A percentile compares a stretch with the other conserved stretches of the same genome.
Evolutionary conservation across 2,113 vertebrate species (phyloP).

Genomic region (human (Homo sapiens)): DNA sequence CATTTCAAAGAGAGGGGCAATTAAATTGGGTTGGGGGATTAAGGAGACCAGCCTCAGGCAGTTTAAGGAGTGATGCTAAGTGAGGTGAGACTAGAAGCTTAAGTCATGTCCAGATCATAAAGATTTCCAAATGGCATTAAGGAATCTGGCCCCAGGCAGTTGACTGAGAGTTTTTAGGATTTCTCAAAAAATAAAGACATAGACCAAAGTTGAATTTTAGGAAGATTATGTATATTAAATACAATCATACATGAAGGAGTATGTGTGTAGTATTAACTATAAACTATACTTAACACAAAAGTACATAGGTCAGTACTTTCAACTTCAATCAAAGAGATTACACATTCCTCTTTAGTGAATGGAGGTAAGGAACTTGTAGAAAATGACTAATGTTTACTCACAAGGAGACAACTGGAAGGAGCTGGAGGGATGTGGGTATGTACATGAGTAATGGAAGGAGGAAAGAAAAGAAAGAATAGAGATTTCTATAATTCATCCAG

Average conservation of each 20-base stretch:
- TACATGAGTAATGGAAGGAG: conserved; percentile 46
- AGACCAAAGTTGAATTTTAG: background rate
- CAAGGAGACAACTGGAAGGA: conserved; percentile 10
- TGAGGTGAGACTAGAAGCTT: background rate
- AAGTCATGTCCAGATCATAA: background rate
- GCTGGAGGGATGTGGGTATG: background rate
- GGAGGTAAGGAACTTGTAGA: background rate
- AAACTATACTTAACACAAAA: conserved; percentile 18
- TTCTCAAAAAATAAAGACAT: background rate
- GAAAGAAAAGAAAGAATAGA: background rate
- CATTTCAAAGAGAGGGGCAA: background rate
- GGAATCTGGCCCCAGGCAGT: background rate
- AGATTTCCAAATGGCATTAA: background rate
- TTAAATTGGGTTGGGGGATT: background rate
- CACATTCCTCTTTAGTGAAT: background rate
- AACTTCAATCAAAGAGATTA: background rate
- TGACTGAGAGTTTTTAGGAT: background rate
- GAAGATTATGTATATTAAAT: background rate
- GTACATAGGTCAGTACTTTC: background rate
- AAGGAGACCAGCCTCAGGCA: background rate
- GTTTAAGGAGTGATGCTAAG: background rate
- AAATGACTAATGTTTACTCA: conserved; percentile 58
- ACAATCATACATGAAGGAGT: background rate
- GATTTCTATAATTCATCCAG: background rate
- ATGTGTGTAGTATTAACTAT: background rate